Conservation (phyloP, 2,888 invertebrate species). For the Drosophila subquinaria region DNA sequence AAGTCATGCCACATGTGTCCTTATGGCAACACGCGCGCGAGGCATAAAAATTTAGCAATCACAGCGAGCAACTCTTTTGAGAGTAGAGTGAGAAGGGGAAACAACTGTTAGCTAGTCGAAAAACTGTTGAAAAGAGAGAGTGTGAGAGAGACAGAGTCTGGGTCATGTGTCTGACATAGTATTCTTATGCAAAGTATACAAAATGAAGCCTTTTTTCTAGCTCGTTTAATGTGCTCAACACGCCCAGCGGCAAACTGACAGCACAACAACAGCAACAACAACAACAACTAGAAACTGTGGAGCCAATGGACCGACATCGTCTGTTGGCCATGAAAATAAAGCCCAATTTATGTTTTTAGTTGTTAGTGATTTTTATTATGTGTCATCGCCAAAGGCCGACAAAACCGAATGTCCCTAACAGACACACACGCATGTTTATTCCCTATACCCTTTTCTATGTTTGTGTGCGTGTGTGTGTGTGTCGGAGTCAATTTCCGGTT, state of each 20-base stretch:
- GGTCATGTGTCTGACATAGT: slow-evolving; percentile 40
- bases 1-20: slow-evolving; percentile 32
- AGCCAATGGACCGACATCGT: slow-evolving; percentile 31
- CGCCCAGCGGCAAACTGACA: slow-evolving; percentile 27
- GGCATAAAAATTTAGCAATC: slow-evolving; percentile 71
- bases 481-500: slow-evolving; percentile 70
- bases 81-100: not conserved
- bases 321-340: slow-evolving; percentile 75
- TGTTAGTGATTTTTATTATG: slow-evolving; percentile 81
- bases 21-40: slow-evolving; percentile 60
- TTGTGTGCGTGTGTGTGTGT: slow-evolving; percentile 30
- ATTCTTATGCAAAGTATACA: slow-evolving; percentile 74
- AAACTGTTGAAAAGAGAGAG: not conserved
- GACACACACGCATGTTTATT: slow-evolving; percentile 9
- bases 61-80: slow-evolving; percentile 55
- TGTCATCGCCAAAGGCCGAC: slow-evolving; percentile 69
- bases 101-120: slow-evolving; percentile 3
- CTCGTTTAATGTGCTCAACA: slow-evolving; percentile 57
- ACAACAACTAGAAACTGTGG: slow-evolving; percentile 12
- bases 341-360: slow-evolving; percentile 79
- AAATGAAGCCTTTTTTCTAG: slow-evolving; percentile 65
- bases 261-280: slow-evolving; percentile 15
- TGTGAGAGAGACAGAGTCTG: not conserved
- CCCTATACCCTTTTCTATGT: slow-evolving; percentile 26
- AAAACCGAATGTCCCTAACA: slow-evolving; percentile 29